Evolutionary conservation across 2,113 vertebrate species (phyloP).

Genomic region (Pangasianodon gigas): DNA sequence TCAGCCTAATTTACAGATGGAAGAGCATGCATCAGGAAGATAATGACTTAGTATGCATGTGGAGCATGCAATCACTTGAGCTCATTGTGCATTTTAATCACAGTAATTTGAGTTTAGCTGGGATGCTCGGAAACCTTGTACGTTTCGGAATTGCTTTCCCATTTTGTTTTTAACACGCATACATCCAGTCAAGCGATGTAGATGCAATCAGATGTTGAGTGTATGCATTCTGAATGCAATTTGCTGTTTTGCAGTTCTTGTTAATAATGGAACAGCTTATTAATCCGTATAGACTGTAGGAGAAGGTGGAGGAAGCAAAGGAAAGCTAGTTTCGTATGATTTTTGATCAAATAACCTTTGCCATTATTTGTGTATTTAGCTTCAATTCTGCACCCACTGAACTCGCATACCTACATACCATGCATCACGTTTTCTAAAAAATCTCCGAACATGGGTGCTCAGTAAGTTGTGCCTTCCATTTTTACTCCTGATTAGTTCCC

Average conservation of each 20-base stretch:
- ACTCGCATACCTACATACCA: neutral
- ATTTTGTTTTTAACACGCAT: constrained; percentile 4
- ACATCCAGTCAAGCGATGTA: neutral
- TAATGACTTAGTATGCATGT: constrained; percentile 39
- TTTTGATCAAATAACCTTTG: neutral
- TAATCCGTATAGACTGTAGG: neutral
- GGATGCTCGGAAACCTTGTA: neutral
- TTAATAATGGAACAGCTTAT: neutral
- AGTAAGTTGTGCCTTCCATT: constrained; percentile 54
- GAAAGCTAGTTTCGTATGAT: neutral
- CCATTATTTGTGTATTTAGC: neutral
- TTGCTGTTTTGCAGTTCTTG: neutral
- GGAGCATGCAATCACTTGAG: constrained; percentile 24
- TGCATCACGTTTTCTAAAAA: neutral
- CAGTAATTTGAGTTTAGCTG: constrained; percentile 3
- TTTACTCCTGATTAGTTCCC: constrained; percentile 22
- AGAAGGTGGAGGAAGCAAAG: neutral
- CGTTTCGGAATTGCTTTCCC: constrained; percentile 19
- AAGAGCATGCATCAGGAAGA: constrained; percentile 37
- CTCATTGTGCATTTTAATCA: constrained; percentile 51
- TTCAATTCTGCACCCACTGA: neutral
- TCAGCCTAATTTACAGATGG: constrained; percentile 61
- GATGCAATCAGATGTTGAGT: neutral
- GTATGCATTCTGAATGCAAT: neutral
- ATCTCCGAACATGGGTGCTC: neutral